Evolutionary conservation across 2,113 vertebrate species (phyloP).

Genomic region (Calypte anna): DNA sequence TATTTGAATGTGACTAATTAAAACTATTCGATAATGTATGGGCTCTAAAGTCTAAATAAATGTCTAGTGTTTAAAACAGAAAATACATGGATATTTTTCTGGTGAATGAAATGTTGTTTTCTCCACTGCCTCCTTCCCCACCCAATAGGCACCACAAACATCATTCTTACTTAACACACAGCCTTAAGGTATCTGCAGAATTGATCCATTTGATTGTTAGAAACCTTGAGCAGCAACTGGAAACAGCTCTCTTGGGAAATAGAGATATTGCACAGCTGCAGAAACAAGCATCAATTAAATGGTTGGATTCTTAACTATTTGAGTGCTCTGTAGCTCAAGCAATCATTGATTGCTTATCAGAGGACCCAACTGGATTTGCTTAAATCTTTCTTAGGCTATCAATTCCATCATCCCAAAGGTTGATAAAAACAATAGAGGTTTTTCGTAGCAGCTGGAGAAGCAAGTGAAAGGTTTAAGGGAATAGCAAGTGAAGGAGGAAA

Average conservation of each 20-base stretch:
- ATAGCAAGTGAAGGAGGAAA: background rate
- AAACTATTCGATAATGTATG: conserved; percentile 91
- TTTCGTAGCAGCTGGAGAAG: rapidly evolving
- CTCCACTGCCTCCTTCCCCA: background rate
- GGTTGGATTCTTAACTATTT: conserved; percentile 55
- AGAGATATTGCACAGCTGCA: conserved; percentile 35
- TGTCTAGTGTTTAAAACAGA: conserved; percentile 88
- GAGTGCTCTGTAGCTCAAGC: conserved; percentile 29
- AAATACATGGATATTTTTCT: background rate
- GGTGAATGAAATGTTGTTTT: background rate
- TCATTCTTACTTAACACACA: conserved; percentile 57
- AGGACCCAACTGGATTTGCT: conserved; percentile 5
- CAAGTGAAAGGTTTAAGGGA: background rate
- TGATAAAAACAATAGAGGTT: background rate
- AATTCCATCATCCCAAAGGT: background rate
- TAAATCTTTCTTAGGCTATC: conserved; percentile 1
- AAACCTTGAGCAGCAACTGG: conserved; percentile 49
- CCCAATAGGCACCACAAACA: background rate
- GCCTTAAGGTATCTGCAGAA: conserved; percentile 50
- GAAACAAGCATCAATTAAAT: conserved; percentile 71
- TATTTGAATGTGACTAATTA: conserved; percentile 92
- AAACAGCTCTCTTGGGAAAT: conserved; percentile 62
- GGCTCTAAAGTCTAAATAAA: conserved; percentile 94
- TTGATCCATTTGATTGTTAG: conserved; percentile 62
- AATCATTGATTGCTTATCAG: conserved; percentile 58